Base-by-base conservation (phyloP, 2,888 invertebrate species). In the Diplolepis rosae region DNA sequence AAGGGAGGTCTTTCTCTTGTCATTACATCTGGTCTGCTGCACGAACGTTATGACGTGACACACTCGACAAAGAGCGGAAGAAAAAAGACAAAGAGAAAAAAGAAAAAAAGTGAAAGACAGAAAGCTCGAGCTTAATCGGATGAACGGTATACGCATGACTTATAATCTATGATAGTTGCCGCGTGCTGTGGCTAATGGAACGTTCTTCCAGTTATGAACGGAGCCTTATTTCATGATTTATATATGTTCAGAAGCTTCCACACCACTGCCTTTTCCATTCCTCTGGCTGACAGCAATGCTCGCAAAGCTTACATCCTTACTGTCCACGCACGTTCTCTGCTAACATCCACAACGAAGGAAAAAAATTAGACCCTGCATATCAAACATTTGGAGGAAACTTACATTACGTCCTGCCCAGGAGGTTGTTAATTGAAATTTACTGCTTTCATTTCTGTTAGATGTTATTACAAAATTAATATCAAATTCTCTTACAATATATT, bases 121-220 rank as follows among this genome's bases (percentile, higher is more conserved):
- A 45, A 45, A 15, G 45, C 45, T 45, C 18, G 45, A 18, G 45
- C 45, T 45, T 45, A 45, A 45, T 45, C 45, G 45, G 45, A 45
- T 45, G 45, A 45, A 45, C 45, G 18, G 18, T 45, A 15, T 22
- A 18, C 45, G 45, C n/a, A n/a, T n/a, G n/a, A n/a, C n/a, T n/a
- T n/a, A n/a, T n/a, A n/a, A n/a, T n/a, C n/a, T n/a, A n/a, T n/a
- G n/a, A n/a, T n/a, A n/a, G n/a, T n/a, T n/a, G n/a, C n/a, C n/a
- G n/a, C n/a, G n/a, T n/a, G n/a, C 45, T 45, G 45, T 11, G 45
- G 45, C 45, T 45, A 45, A 45, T 45, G 45, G 45, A 45, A 45
- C 45, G 45, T 45, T 45, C 45, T 45, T 18, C 45, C 18, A 45
- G 45, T 45, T 45, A 45, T 45, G 45, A 45, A 45, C 18, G 45